Evolutionary conservation across 2,797 vertebrate genomes (phyloP), one percentile per base, ranked within the genome.

Genomic region (Micrastur ruficollis): DNA sequence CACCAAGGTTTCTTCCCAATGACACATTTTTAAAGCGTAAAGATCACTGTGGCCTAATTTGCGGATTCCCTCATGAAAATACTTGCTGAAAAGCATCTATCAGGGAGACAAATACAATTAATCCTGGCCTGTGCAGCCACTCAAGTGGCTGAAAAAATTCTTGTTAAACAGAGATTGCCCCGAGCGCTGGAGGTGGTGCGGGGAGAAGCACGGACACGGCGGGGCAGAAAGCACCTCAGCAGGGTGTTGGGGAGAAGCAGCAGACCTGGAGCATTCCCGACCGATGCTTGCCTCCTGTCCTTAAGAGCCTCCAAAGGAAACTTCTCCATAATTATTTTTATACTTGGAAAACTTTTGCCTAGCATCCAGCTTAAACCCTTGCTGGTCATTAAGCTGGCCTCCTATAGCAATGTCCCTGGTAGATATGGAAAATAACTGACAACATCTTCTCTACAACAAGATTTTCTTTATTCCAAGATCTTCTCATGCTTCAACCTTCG

Each of bases 141-240:
- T 86, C 53, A 27, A 81, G 44, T 11, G 56, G 11, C 34, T 50
- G 11, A 66, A 8, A 49, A 80, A 74, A 65, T 1, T 25, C 25
- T 14, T 52, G 42, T 36, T 29, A 42, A 82, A 42, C 10, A 63
- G 46, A 47, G 58, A 29, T 38, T 12, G 63, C 23, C 52, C 59
- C 19, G 2, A 59, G 42, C 1, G 1, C 42, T 50, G 63, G 76
- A 56, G 63, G 62, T 38, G 71, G 9, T 1, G 9, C 22, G 34
- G 36, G 70, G 56, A 74, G 32, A 36, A 53, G 38, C 17, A 13
- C 0, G 5, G 46, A n/a, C 9, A 5, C 0, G 5, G 13, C 8
- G 21, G 17, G 12, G 15, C 31, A 58, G n/a, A 40, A 22, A 32
- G 26, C 17, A 52, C 4, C 56, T 27, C 70, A 31, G 18, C 7